Evolutionary conservation across 2,113 vertebrate species (phyloP).

Genomic region (Furnarius figulus): DNA sequence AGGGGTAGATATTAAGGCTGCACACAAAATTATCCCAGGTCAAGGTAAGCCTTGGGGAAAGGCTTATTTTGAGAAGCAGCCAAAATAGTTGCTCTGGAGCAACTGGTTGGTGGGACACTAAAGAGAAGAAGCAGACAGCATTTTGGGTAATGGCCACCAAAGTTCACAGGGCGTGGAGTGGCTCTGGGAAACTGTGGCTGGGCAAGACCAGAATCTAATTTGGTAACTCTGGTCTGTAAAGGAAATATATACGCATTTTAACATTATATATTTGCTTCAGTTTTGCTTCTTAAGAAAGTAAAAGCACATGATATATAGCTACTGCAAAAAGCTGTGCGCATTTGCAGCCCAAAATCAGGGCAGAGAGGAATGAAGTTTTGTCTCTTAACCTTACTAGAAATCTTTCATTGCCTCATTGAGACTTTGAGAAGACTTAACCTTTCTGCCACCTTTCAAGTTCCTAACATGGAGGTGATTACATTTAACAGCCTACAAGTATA

Average conservation of each 20-base stretch:
- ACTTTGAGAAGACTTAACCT: background rate
- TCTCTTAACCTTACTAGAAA: background rate
- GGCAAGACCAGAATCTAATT: background rate
- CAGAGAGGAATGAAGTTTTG: background rate
- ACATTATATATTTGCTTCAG: background rate
- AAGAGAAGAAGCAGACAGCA: background rate
- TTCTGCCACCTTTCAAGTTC: background rate
- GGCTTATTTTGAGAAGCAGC: background rate
- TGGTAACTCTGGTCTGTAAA: background rate
- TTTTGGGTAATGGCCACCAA: background rate
- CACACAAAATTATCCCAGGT: background rate
- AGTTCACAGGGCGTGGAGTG: accelerated
- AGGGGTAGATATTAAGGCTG: background rate
- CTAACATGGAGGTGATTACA: background rate
- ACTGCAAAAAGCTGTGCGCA: background rate
- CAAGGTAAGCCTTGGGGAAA: background rate
- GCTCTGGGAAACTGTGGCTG: background rate
- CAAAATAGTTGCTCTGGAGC: background rate
- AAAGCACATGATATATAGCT: background rate
- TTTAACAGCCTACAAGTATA: background rate
- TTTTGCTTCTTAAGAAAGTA: background rate
- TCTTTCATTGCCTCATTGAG: background rate
- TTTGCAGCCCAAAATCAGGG: background rate
- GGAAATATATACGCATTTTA: accelerated
- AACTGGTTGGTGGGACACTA: background rate